These are phyloP conservation scores for Drosophila austrosaltans DNA, from an alignment of 2,888 invertebrate species.

Conservation along the genomic window DNA sequence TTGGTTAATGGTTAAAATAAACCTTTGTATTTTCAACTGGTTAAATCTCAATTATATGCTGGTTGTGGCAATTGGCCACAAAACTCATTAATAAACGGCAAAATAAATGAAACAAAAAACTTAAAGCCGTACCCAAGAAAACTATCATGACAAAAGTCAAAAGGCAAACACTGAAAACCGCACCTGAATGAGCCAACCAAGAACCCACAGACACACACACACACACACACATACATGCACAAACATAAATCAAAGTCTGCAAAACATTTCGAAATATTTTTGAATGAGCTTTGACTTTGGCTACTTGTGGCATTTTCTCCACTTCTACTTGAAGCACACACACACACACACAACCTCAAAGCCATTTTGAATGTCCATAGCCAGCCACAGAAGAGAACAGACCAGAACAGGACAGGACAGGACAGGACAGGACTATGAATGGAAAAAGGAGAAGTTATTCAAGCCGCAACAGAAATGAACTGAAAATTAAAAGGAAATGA, in stretches of 20 bases:
- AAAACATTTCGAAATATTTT: slow-evolving; percentile 46
- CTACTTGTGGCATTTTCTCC: slow-evolving; percentile 33
- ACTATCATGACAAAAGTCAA: slow-evolving; percentile 9
- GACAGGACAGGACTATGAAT: background rate
- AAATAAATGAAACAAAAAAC: slow-evolving; percentile 2
- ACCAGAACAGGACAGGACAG: background rate
- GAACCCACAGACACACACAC: background rate
- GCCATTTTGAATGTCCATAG: slow-evolving; percentile 36
- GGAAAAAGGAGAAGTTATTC: slow-evolving; percentile 17
- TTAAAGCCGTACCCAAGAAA: background rate
- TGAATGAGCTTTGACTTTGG: slow-evolving; percentile 33
- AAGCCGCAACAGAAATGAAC: slow-evolving; percentile 60
- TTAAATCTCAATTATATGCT: background rate
- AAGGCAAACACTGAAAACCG: slow-evolving; percentile 1
- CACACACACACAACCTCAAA: slow-evolving; percentile 31
- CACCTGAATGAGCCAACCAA: background rate
- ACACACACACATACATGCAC: background rate
- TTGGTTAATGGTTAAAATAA: background rate
- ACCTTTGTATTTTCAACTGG: background rate
- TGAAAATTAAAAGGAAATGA: slow-evolving; percentile 77
- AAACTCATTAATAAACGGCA: slow-evolving; percentile 5
- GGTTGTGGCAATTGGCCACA: slow-evolving; percentile 13
- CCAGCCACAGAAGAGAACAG: slow-evolving; percentile 10
- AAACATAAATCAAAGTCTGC: slow-evolving; percentile 53
- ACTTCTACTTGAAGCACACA: slow-evolving; percentile 27